Evolutionary conservation across 2,113 vertebrate genomes (phyloP), one percentile per base, ranked within the genome.

Genomic region (Poeciliopsis turrubarensis): DNA sequence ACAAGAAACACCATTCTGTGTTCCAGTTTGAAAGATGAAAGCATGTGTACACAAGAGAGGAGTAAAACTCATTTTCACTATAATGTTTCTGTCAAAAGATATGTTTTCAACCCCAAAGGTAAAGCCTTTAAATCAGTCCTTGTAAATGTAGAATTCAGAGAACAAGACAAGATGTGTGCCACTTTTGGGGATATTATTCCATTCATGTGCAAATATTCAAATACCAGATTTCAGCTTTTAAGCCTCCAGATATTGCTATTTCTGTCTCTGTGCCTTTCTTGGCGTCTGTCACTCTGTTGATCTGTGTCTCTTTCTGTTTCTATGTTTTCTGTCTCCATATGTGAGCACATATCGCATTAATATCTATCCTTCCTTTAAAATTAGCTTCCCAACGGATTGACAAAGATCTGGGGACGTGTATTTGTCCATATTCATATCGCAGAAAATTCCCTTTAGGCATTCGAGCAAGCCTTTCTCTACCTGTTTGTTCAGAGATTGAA

Each of bases 171-270:
- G 65, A 68, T 68, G 68, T 57, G 26, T 85, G 81, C 81, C 78
- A 75, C 72, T 74, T 84, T 72, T 65, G 68, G 68, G 74, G 70
- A 85, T 72, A 68, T 71, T 78, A 31, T 80, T 30, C 64, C 66
- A 79, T 84, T 88, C 60, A 78, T 89, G 82, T 85, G 72, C 75
- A 84, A 82, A 86, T 82, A 37, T 80, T 83, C 64, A 80, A 73
- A 82, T 76, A 70, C 63, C 67, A 74, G 77, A 80, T 85, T 85
- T 80, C 41, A 30, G 72, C 30, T 85, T 77, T 78, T 74, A 73
- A 72, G 79, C 80, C 86, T 81, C 63, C 54, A 83, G 70, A 85
- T 87, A 87, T 82, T 31, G 11, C 63, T 65, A 57, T 86, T 83
- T 72, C 51, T 72, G 61, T 44, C 69, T 72, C 37, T 70, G 39